Conservation (phyloP, 2,113 vertebrate genomes). For the Leucoraja erinaceus region DNA sequence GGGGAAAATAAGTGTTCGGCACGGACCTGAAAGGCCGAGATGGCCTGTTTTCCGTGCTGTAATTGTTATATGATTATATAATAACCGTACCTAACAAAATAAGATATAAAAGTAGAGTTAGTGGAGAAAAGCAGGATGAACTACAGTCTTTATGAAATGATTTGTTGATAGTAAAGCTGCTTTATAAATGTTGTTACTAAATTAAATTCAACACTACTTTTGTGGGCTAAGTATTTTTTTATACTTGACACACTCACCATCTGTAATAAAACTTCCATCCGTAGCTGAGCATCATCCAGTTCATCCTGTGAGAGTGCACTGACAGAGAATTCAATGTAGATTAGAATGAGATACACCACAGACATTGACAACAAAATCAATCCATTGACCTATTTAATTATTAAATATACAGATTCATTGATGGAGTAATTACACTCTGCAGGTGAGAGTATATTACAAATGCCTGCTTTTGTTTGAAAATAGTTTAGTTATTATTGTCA, state of each 20-base stretch:
- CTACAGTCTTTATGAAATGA: background rate
- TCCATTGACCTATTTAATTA: background rate
- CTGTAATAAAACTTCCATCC: conserved; percentile 85
- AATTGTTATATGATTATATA: no score
- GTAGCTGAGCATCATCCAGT: conserved; percentile 83
- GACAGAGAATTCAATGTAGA: conserved; percentile 42
- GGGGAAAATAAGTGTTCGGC: no score
- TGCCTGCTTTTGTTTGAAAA: background rate
- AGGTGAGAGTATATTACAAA: background rate
- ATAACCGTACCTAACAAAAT: background rate
- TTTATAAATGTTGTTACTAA: background rate
- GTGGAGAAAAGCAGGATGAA: background rate
- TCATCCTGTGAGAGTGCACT: conserved; percentile 93
- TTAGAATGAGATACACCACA: background rate
- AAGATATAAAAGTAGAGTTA: background rate
- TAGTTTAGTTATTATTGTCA: no score
- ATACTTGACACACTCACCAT: conserved; percentile 66
- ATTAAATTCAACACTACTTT: background rate
- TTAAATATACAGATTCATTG: background rate
- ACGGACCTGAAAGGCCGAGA: no score
- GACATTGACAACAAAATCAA: background rate
- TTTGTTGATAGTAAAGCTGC: background rate
- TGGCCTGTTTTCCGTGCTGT: no score
- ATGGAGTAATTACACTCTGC: background rate
- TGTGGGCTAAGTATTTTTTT: background rate